These are phyloP conservation scores for Hapalemur alaotrensis DNA, from an alignment of 2,797 vertebrate species.

Conservation along the genomic window DNA sequence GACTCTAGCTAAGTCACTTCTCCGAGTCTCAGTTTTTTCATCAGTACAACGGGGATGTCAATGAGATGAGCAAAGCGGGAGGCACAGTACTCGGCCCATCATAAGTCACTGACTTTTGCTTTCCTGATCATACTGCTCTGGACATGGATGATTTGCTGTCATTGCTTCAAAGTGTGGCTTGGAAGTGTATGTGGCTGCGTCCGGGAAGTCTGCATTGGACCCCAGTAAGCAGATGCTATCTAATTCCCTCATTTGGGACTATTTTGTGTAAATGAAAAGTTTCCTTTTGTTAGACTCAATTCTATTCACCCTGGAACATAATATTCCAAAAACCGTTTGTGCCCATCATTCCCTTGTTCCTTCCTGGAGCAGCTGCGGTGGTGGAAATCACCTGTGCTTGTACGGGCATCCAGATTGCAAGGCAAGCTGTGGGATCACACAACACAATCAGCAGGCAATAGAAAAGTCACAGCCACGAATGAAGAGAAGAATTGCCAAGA, in stretches of 20 bases:
- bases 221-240: not conserved
- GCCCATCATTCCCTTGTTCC: not conserved
- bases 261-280: not conserved
- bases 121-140: not conserved
- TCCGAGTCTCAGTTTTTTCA: not conserved
- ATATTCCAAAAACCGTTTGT: not conserved
- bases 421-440: not conserved
- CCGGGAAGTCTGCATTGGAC: not conserved
- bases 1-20: not conserved
- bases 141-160: not conserved
- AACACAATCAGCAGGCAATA: not conserved
- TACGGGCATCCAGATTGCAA: not conserved
- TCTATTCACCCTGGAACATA: not conserved
- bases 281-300: not conserved
- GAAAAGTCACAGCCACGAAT: not conserved
- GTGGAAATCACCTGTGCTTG: not conserved
- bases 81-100: not conserved
- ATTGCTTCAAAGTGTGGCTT: not conserved
- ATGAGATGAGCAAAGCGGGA: not conserved
- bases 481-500: not conserved
- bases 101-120: not conserved
- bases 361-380: not conserved
- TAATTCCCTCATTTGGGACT: not conserved
- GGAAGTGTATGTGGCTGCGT: not conserved
- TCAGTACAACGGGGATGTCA: not conserved